Evolutionary conservation across 2,113 vertebrate species (phyloP).

Genomic region (Eclectus roratus): DNA sequence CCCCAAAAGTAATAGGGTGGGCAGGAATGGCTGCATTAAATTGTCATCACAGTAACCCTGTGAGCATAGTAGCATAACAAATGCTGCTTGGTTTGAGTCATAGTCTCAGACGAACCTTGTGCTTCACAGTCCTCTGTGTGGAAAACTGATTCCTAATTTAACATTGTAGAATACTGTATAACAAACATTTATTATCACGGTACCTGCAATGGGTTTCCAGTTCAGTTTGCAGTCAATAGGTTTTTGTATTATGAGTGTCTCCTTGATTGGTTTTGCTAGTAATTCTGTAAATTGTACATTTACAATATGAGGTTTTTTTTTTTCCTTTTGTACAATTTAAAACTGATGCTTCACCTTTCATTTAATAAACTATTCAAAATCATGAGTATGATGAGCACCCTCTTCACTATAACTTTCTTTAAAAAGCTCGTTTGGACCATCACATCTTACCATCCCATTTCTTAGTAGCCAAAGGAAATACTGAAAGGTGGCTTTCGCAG

Average conservation of each 20-base stretch:
- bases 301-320: slow-evolving; percentile 84
- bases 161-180: slow-evolving; percentile 73
- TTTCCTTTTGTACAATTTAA: slow-evolving; percentile 96
- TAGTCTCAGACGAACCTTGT: slow-evolving; percentile 66
- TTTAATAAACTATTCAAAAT: slow-evolving; percentile 93
- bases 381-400: slow-evolving; percentile 74
- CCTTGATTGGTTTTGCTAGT: slow-evolving; percentile 89
- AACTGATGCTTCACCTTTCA: slow-evolving; percentile 93
- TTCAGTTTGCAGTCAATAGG: slow-evolving; percentile 83
- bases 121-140: slow-evolving; percentile 74
- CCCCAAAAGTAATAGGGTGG: not conserved
- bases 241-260: slow-evolving; percentile 87
- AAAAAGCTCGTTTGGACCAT: slow-evolving; percentile 67
- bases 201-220: slow-evolving; percentile 80
- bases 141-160: slow-evolving; percentile 73
- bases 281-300: slow-evolving; percentile 93
- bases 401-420: slow-evolving; percentile 66
- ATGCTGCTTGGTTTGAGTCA: slow-evolving; percentile 61
- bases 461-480: not conserved
- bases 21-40: slow-evolving; percentile 41
- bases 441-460: slow-evolving; percentile 64
- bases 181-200: slow-evolving; percentile 70
- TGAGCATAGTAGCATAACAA: slow-evolving; percentile 42
- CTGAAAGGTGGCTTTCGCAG: not conserved
- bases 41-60: slow-evolving; percentile 11